Base-by-base conservation (phyloP, 1,140 invertebrate species). In the Streblospio benedicti region DNA sequence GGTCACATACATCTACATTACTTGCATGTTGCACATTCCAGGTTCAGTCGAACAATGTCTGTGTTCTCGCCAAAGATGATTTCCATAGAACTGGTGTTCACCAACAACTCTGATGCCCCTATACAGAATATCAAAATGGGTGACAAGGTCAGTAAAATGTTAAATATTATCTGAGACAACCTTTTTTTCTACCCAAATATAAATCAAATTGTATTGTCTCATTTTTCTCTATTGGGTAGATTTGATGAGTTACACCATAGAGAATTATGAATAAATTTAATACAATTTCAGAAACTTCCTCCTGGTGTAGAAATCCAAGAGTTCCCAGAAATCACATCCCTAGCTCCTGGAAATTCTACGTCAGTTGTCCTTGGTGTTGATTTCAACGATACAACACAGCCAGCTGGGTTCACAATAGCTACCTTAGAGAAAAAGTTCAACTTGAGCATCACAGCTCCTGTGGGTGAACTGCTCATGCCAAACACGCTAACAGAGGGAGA, bases 321-420 rank as follows among this genome's bases (percentile, higher is more conserved):
- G 63, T 94, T 94, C 77, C 82, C 85, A 14, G 80, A 85, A 28
- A 85, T 96, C 47, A 67, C 65, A 44, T 65, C 79, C 43, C 74
- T 87, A 18, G 82, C 83, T 28, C 83, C 83, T 1, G 70, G 71
- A 44, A 69, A 71, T 30, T 69, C 65, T 4, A 67, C 65, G 2
- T 67, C 69, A 30, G 71, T 73, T 18, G 85, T 86, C 0, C 74
- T 96, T 62, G 92, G 91, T 14, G 83, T 97, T 27, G 93, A 97
- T 80, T 97, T 93, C 74, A 93, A 91, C 65, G 94, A 97, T 75
- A 91, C 90, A 2, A 93, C 88, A 45, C 91, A 94, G 76, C 84
- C 89, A 0, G 86, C 89, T 4, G 83, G 84, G 44, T 88, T 96
- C 76, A 86, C 90, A 66, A 81, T 96, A 30, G 85, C 85, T 57